These are phyloP conservation scores for Mugil cephalus DNA, from an alignment of 2,113 vertebrate genomes.

Conservation along the genomic window DNA sequence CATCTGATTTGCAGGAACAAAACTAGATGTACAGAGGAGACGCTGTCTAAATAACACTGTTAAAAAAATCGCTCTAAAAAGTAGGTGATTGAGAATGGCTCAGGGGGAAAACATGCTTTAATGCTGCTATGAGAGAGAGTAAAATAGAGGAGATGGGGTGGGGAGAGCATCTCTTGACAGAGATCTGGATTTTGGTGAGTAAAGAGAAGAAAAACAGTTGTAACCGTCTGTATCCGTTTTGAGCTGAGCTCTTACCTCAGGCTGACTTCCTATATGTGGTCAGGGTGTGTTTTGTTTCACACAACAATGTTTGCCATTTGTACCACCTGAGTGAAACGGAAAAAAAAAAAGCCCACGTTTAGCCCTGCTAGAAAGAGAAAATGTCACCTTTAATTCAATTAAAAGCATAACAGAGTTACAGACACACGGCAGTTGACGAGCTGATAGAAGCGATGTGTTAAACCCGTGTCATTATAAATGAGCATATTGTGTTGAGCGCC, in stretches of 20 bases:
- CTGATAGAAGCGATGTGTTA: conserved; percentile 21
- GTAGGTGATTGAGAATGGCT: background rate
- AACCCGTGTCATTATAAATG: conserved; percentile 12
- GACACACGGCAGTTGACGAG: conserved; percentile 7
- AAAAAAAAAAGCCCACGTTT: conserved; percentile 30
- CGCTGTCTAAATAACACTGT: conserved; percentile 56
- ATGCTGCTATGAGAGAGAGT: conserved; percentile 21
- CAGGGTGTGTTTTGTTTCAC: conserved; percentile 64
- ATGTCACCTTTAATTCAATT: conserved; percentile 33
- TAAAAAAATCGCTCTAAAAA: conserved; percentile 32
- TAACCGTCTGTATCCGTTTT: conserved; percentile 72
- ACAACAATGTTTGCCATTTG: conserved; percentile 57
- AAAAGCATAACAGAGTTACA: conserved; percentile 22
- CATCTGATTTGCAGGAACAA: conserved; percentile 25
- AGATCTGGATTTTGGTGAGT: conserved; percentile 61
- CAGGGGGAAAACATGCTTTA: background rate
- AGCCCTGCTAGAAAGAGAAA: conserved; percentile 2
- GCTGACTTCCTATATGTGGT: conserved; percentile 77
- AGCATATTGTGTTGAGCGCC: no score
- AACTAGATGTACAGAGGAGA: conserved; percentile 41
- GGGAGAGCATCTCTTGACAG: conserved; percentile 46
- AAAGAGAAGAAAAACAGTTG: conserved; percentile 54
- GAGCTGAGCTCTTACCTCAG: conserved; percentile 70
- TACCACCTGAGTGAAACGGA: conserved; percentile 55
- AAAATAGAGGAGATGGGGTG: conserved; percentile 16